Percentiles rank a stretch among this genome's conserved stretches.
Conservation (phyloP, 1,140 invertebrate species). For the Heliothis virescens region DNA sequence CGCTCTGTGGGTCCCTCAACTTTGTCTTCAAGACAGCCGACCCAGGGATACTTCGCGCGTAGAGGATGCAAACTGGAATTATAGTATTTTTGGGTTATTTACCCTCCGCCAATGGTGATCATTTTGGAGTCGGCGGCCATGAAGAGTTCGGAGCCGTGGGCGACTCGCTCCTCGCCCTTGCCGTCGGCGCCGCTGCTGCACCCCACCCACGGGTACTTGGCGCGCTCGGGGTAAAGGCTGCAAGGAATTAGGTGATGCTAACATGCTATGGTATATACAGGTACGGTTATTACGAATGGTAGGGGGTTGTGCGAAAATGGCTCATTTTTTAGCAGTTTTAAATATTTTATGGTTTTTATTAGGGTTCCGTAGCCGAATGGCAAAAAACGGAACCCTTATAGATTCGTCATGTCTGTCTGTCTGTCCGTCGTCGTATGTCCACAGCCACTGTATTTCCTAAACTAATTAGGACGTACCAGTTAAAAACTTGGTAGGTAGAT, state of each 20-base stretch:
- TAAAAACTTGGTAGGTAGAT: too few relatives aligned
- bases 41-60: constrained; percentile 96
- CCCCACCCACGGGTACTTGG: constrained; percentile 97
- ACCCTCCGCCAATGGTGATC: constrained; percentile 92
- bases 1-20: constrained; percentile 84
- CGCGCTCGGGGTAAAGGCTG: constrained; percentile 93
- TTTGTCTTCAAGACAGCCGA: constrained; percentile 88
- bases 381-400: too few relatives aligned
- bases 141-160: constrained; percentile 96
- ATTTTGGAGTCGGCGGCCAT: constrained; percentile 98
- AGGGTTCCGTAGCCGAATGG: too few relatives aligned
- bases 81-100: constrained; percentile 50
- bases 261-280: constrained; percentile 46
- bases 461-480: too few relatives aligned
- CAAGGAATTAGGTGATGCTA: constrained; percentile 54
- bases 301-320: too few relatives aligned
- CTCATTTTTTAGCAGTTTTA: too few relatives aligned
- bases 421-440: too few relatives aligned
- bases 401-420: too few relatives aligned
- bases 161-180: constrained; percentile 87
- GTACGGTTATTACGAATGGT: not conserved
- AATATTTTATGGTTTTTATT: too few relatives aligned
- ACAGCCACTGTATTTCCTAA: too few relatives aligned
- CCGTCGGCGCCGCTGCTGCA: constrained; percentile 85
- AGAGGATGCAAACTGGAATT: constrained; percentile 90